Conservation (phyloP, 2,113 vertebrate genomes). For the Ramphastos sulfuratus region DNA sequence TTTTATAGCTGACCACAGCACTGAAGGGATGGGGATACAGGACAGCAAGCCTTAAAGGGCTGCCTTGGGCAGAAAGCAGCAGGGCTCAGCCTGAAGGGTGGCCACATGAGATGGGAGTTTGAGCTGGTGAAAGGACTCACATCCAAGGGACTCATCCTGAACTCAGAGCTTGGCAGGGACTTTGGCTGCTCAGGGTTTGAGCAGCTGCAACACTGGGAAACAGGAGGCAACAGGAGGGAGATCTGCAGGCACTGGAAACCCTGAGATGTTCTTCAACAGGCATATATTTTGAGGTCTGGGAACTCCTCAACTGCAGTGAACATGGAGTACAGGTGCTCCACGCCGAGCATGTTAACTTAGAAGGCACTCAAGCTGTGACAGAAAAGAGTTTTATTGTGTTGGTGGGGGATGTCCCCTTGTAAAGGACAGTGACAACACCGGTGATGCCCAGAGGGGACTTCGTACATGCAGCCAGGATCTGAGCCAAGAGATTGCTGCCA, state of each 20-base stretch:
- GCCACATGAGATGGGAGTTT: neutral
- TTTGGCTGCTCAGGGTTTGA: neutral
- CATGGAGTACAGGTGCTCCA: neutral
- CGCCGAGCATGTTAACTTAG: rapidly evolving
- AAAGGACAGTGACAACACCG: neutral
- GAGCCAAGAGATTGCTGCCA: neutral
- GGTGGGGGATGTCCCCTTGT: neutral
- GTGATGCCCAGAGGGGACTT: neutral
- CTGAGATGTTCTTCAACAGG: neutral
- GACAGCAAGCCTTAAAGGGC: neutral
- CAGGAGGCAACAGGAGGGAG: rapidly evolving
- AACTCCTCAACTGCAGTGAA: rapidly evolving
- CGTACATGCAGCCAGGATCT: neutral
- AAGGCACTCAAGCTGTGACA: neutral
- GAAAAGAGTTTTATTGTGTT: neutral
- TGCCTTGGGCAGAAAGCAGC: neutral
- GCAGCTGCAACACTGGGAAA: neutral
- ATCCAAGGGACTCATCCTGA: rapidly evolving
- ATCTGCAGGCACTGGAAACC: neutral
- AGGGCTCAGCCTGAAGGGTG: neutral
- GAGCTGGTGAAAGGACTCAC: neutral
- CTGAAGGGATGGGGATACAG: neutral
- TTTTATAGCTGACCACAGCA: rapidly evolving
- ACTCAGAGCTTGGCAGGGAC: neutral
- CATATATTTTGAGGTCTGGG: rapidly evolving